Evolutionary conservation across 2,797 vertebrate genomes (phyloP), one percentile per base, ranked within the genome.

Genomic region (Halcyon leucocephala): DNA sequence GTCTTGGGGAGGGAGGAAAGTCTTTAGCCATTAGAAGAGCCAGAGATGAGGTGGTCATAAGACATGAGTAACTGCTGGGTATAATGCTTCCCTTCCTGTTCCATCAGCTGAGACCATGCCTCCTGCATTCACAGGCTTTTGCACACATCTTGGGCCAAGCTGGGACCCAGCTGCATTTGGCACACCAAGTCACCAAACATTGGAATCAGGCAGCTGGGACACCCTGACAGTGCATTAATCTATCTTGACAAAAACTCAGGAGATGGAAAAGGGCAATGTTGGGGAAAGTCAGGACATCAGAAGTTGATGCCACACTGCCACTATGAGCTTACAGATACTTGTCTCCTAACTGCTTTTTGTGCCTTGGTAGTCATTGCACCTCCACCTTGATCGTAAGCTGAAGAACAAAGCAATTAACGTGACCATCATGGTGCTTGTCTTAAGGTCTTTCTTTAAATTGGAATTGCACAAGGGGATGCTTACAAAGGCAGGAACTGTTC

Each of bases 11-110:
- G 2, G 3, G 4, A 18, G 44, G 22, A 16, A 42, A 17, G 9
- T 42, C 33, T 88, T 2, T 17, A 41, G 15, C 15, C 12, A 10
- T 60, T 48, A 35, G 19, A 70, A 26, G 39, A 62, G 31, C 14
- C 19, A 8, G 74, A 58, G 28, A 26, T 29, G 28, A 65, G 25
- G 3, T 62, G 33, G 26, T 26, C 26, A 1, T 26, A 51, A 54
- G 64, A 26, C 21, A 4, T 2, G 26, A 51, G 44, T 67, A 42
- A 71, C 31, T 0, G 0, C 46, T 78, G 70, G 0, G 0, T 86
- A n/a, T 42, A 39, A 52, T 1, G 1, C 3, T 86, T 4, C 21
- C 35, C 24, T 78, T 89, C 29, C 15, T 22, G 2, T 61, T 69
- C 29, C 41, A 7, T 67, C 14, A 14, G 46, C 44, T 71, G 61